Percentiles rank a stretch among this genome's conserved stretches.
phyloP scores from a whole-genome alignment of 2,113 vertebrate genomes.

The Pseudois nayaur region DNA sequence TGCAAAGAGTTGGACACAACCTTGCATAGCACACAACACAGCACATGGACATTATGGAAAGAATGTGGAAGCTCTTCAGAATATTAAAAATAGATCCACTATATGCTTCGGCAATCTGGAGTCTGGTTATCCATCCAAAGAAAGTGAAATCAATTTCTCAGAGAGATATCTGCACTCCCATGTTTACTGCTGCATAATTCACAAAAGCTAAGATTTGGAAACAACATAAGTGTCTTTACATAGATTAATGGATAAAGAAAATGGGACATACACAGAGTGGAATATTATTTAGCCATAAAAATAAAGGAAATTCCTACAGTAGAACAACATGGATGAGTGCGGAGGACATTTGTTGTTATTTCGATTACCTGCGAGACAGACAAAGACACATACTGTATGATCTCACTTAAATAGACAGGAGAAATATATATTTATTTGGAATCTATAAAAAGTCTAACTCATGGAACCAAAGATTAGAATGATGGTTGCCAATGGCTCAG shows the following conservation, averaged over 20 bases:
- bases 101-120: not conserved
- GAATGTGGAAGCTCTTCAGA: not conserved
- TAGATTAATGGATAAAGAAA: not conserved
- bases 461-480: not conserved
- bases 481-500: not conserved
- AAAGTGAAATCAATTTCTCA: not conserved
- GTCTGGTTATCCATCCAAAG: not conserved
- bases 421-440: too few relatives aligned
- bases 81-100: not conserved
- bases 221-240: not conserved
- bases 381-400: not conserved
- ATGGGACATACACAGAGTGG: not conserved
- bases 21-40: not conserved
- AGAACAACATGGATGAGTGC: not conserved
- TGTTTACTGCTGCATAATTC: not conserved
- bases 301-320: not conserved
- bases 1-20: not conserved
- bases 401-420: not conserved
- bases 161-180: not conserved
- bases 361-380: not conserved
- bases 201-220: not conserved
- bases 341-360: not conserved
- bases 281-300: not conserved
- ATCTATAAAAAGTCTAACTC: not conserved
- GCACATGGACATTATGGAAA: not conserved